phyloP scores from a whole-genome alignment of 2,113 vertebrate species.

The Sturnira hondurensis region DNA sequence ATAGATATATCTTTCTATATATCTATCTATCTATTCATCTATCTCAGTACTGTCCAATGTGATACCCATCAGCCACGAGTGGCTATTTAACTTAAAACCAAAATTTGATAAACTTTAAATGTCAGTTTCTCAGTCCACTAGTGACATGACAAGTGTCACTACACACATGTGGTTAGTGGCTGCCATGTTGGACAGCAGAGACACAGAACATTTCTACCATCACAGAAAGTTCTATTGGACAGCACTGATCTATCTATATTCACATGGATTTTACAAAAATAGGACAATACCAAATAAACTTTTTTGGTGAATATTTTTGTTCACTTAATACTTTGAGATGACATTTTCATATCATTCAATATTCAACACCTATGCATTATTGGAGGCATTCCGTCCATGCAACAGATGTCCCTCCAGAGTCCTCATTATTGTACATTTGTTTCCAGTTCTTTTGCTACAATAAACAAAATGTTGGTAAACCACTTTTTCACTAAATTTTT shows the following conservation, averaged over 20 bases:
- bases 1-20: background rate
- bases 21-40: background rate
- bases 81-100: background rate
- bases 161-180: background rate
- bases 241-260: background rate
- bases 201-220: background rate
- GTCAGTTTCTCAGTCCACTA: background rate
- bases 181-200: background rate
- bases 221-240: background rate
- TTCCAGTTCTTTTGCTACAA: background rate
- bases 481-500: background rate
- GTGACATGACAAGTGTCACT: background rate
- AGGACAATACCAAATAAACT: background rate
- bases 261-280: background rate
- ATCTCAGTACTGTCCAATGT: background rate
- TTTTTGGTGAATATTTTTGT: background rate
- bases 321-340: background rate
- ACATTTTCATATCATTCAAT: background rate
- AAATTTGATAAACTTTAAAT: background rate
- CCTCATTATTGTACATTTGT: background rate
- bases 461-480: background rate
- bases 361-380: background rate
- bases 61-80: background rate
- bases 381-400: background rate
- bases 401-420: background rate